Conservation (phyloP, 2,797 vertebrate genomes). For the Pteronotus mesoamericanus region DNA sequence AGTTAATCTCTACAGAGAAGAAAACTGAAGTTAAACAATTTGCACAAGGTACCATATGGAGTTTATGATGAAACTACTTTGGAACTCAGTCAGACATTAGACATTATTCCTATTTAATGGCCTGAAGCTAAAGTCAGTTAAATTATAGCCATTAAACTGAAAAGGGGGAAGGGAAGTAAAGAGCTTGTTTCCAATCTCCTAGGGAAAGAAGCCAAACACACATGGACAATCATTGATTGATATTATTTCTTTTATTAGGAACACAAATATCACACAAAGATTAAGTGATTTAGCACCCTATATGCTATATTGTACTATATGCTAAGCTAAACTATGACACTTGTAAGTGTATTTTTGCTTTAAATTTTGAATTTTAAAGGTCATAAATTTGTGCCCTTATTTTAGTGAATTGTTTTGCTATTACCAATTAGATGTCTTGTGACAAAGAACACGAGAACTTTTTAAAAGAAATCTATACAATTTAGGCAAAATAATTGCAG, state of each 20-base stretch:
- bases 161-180: neutral
- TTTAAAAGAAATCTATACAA: slow-evolving; percentile 23
- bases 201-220: neutral
- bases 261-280: neutral
- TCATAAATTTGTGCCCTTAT: slow-evolving; percentile 17
- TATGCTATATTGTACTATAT: neutral
- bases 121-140: neutral
- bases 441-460: neutral
- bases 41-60: neutral
- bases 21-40: neutral
- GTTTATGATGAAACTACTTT: neutral
- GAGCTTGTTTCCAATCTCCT: neutral
- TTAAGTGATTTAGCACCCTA: neutral
- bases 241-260: neutral
- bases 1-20: no score
- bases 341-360: slow-evolving; percentile 5
- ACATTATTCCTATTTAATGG: neutral
- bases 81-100: neutral
- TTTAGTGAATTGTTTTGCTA: slow-evolving; percentile 29
- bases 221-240: neutral
- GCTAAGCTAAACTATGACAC: neutral
- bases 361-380: slow-evolving; percentile 34
- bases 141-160: neutral
- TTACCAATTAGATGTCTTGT: slow-evolving; percentile 20
- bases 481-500: slow-evolving; percentile 39